Percentiles rank a stretch among this genome's conserved stretches.
Evolutionary conservation across 2,113 vertebrate genomes (phyloP).

Genomic region (Phrynocephalus versicolor): DNA sequence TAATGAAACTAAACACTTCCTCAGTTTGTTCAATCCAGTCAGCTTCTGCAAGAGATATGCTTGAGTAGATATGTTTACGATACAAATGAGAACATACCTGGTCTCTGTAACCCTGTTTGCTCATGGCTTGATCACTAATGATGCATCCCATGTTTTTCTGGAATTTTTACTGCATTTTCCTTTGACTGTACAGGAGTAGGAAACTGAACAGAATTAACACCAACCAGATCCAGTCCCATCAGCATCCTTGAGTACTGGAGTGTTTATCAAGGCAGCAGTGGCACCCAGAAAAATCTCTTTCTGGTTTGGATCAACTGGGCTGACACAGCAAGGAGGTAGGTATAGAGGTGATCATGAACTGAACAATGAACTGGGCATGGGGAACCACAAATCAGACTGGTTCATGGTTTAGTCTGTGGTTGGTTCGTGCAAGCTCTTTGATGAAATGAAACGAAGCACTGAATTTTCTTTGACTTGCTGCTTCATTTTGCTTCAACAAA

Average conservation of each 20-base stretch:
- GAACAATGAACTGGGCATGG: not conserved
- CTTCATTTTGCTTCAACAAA: too few species aligned
- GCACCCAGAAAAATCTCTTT: not conserved
- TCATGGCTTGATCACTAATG: not conserved
- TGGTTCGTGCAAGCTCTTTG: too few species aligned
- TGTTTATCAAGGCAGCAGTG: not conserved
- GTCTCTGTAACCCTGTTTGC: not conserved
- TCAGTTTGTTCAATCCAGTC: not conserved
- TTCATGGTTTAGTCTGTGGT: too few species aligned
- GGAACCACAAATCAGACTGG: too few species aligned
- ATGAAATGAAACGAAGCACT: too few species aligned
- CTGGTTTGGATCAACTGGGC: not conserved
- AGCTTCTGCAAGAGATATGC: not conserved
- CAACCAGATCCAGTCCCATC: not conserved
- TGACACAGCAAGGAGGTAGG: not conserved
- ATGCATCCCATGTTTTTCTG: not conserved
- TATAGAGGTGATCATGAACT: too few species aligned
- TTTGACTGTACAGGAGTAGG: too few species aligned
- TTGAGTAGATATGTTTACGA: not conserved
- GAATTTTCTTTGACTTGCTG: too few species aligned
- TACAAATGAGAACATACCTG: not conserved
- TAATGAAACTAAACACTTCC: not conserved
- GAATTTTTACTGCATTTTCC: too few species aligned
- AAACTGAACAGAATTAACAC: not conserved
- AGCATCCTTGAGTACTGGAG: not conserved